Percentiles rank a stretch among this genome's conserved stretches.
Evolutionary conservation across 2,113 vertebrate genomes (phyloP).

Genomic region (Climacteris rufus): DNA sequence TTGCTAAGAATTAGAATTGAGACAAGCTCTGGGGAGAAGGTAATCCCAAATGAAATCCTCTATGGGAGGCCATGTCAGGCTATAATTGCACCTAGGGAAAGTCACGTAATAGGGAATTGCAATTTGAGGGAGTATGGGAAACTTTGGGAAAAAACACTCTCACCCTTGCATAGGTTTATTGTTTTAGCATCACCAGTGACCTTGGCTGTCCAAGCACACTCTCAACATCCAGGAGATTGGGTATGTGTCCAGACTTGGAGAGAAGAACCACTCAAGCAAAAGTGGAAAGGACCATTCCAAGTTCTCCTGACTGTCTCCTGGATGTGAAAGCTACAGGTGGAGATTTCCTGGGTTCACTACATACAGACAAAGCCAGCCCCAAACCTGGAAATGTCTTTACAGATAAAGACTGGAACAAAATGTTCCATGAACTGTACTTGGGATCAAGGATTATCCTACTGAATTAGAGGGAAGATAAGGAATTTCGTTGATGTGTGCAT

Average conservation of each 20-base stretch:
- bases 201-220: background rate
- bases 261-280: background rate
- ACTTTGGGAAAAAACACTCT: background rate
- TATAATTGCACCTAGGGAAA: background rate
- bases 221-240: background rate
- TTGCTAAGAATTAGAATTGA: background rate
- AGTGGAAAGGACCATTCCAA: background rate
- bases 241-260: background rate
- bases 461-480: background rate
- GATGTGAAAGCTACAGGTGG: background rate
- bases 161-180: background rate
- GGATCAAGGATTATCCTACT: background rate
- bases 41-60: background rate
- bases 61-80: rapidly evolving
- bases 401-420: background rate
- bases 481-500: background rate
- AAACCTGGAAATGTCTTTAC: background rate
- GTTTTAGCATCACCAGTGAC: background rate
- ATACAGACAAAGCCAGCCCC: background rate
- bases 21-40: background rate
- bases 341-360: background rate
- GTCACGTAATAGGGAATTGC: background rate
- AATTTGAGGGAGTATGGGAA: background rate
- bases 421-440: background rate
- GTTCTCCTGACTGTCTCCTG: background rate